phyloP scores from a whole-genome alignment of 2,888 invertebrate species.

The Cephus nigrinus region DNA sequence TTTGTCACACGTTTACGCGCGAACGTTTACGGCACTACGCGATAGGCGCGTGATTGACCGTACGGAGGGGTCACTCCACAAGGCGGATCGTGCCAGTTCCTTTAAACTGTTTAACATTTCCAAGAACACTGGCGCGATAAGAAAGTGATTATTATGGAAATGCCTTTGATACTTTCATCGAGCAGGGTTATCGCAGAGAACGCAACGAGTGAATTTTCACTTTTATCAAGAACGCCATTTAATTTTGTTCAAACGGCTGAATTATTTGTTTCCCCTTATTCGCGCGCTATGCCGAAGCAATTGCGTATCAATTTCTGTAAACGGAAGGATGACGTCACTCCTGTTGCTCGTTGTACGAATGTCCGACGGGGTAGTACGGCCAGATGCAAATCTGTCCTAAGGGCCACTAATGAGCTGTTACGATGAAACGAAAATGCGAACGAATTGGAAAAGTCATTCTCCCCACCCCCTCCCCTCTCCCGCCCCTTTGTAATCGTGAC shows the following conservation, averaged over 20 bases:
- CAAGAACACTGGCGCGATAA: not conserved
- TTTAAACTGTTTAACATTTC: not conserved
- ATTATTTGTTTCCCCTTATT: not conserved
- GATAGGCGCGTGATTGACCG: not conserved
- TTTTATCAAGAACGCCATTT: not conserved
- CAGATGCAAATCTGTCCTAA: not conserved
- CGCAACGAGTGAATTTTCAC: not conserved
- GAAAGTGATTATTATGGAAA: not conserved
- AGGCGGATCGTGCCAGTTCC: not conserved
- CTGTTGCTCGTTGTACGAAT: too few relatives aligned
- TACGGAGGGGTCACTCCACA: not conserved
- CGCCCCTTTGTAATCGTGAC: conserved; percentile 7
- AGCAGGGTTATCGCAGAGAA: not conserved
- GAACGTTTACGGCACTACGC: not conserved
- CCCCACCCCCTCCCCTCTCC: not conserved
- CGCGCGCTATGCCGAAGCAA: not conserved
- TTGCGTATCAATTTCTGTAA: too few relatives aligned
- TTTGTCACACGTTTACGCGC: not conserved
- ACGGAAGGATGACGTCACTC: too few relatives aligned
- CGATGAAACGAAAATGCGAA: not conserved
- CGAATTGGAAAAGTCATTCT: not conserved
- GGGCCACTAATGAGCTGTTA: not conserved
- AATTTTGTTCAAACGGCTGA: not conserved
- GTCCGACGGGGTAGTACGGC: not conserved
- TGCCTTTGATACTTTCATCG: not conserved